These are phyloP conservation scores for Tromatobia lineatoria DNA, from an alignment of 2,888 invertebrate species.

Conservation along the genomic window DNA sequence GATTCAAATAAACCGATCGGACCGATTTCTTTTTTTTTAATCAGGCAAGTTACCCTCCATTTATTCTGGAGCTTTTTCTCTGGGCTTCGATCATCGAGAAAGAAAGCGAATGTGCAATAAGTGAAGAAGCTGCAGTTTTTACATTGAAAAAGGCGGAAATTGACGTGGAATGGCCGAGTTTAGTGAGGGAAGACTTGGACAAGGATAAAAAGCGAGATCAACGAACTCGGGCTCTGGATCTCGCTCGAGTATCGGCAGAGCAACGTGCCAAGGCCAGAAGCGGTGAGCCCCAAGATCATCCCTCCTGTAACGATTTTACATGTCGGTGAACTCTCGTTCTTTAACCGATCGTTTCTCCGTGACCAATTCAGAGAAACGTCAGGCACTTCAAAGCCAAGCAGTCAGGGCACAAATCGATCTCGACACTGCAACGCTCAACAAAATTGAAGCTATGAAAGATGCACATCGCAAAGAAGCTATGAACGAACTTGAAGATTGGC, in stretches of 20 bases:
- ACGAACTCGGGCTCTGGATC: constrained; percentile 87
- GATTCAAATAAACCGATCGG: too few species aligned
- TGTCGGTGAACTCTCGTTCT: constrained; percentile 7
- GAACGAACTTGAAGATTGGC: constrained; percentile 89
- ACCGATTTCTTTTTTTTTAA: neutral
- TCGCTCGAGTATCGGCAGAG: constrained; percentile 87
- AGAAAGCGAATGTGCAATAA: constrained; percentile 89
- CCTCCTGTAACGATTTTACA: constrained; percentile 6
- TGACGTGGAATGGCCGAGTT: constrained; percentile 86
- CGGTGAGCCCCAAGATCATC: constrained; percentile 73
- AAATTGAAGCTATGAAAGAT: constrained; percentile 89
- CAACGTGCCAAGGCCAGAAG: constrained; percentile 86
- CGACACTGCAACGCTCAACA: constrained; percentile 87
- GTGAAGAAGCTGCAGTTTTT: constrained; percentile 88
- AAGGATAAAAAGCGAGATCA: constrained; percentile 87
- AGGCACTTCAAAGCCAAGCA: constrained; percentile 87
- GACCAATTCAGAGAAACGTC: constrained; percentile 84
- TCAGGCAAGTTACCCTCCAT: constrained; percentile 90
- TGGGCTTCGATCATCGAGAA: constrained; percentile 88
- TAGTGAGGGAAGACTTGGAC: constrained; percentile 87
- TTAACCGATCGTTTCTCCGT: constrained; percentile 32
- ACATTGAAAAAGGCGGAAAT: constrained; percentile 89
- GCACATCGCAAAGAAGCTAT: constrained; percentile 89
- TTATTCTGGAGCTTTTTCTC: constrained; percentile 92
- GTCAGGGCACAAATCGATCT: constrained; percentile 88